Conservation (phyloP, 1,140 invertebrate genomes). For the Panulirus ornatus region DNA sequence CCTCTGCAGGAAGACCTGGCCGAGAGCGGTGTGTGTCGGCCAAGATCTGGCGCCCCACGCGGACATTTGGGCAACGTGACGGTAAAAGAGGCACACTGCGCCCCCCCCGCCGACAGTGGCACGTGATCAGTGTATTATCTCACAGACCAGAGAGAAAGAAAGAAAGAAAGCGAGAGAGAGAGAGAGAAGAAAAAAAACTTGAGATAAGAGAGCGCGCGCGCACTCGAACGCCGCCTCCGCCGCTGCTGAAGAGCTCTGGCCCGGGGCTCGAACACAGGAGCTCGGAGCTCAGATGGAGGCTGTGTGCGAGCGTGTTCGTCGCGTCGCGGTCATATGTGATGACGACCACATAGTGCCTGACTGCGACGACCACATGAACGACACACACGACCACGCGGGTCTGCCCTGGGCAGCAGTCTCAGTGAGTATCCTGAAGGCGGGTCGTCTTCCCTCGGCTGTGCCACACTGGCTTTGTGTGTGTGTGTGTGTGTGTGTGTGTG, state of each 20-base stretch:
- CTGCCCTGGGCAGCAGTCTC: slow-evolving; percentile 1
- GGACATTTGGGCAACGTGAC: slow-evolving; percentile 62
- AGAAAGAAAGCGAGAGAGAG: too few species aligned
- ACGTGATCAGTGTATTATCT: neutral
- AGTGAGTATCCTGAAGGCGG: slow-evolving; percentile 35
- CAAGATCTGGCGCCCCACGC: slow-evolving; percentile 47
- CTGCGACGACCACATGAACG: slow-evolving; percentile 63
- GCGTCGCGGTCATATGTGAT: slow-evolving; percentile 68
- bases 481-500: slow-evolving; percentile 17
- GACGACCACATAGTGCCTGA: slow-evolving; percentile 65
- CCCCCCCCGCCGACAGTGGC: too few species aligned
- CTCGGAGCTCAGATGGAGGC: slow-evolving; percentile 50
- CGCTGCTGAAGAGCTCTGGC: neutral
- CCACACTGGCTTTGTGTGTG: neutral
- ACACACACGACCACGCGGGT: slow-evolving; percentile 17
- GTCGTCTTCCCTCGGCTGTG: neutral
- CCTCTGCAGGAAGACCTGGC: neutral
- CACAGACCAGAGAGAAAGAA: neutral
- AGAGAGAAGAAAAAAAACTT: neutral
- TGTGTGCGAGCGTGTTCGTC: slow-evolving; percentile 60
- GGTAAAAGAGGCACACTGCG: too few species aligned
- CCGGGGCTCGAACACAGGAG: neutral
- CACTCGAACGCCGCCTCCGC: neutral
- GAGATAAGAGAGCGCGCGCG: neutral
- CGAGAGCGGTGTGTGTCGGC: neutral